Evolutionary conservation across 2,888 invertebrate species (phyloP), one percentile per base, ranked within the genome.

Genomic region (Aporophyla lueneburgensis): DNA sequence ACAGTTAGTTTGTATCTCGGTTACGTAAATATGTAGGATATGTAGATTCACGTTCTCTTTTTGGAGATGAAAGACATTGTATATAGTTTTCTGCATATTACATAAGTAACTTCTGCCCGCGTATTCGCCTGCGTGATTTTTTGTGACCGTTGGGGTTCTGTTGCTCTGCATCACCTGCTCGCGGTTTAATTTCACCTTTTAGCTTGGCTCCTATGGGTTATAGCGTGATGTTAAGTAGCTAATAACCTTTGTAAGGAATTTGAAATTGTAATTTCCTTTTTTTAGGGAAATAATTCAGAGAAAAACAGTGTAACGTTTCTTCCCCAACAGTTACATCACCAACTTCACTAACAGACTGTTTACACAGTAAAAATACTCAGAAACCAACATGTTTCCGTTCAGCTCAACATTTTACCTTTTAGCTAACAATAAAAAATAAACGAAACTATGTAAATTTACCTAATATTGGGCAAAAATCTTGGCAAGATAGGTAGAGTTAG

Each of bases 11-110:
- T 72, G 59, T 62, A 58, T 69, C 53, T 67, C 51, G 19, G 51
- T 33, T 51, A 71, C 43, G 69, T 85, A 59, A 76, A 76, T 69
- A 81, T 74, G 61, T 67, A 67, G 49, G 12, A 71, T 33, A 71
- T 70, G 68, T 53, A 27, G 40, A 63, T 58, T 69, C 61, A n/a
- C 10, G 1, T 66, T 24, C 19, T 16, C 5, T 66, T 75, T 71
- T 65, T 68, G n/a, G 24, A 46, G 16, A 54, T 72, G 19, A 21
- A 53, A 46, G 10, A 46, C 0, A 65, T 69, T 46, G 46, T 54
- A 73, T 58, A 14, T 21, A 9, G 27, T 9, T 43, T n/a, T 40
- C 62, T 61, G 33, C 2, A 40, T 40, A 40, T 21, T 40, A 40
- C 61, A 19, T 40, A 40, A 62, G n/a, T n/a, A n/a, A n/a, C n/a